Base-by-base conservation (phyloP, 2,888 invertebrate genomes). In the Parnassius glacialis region DNA sequence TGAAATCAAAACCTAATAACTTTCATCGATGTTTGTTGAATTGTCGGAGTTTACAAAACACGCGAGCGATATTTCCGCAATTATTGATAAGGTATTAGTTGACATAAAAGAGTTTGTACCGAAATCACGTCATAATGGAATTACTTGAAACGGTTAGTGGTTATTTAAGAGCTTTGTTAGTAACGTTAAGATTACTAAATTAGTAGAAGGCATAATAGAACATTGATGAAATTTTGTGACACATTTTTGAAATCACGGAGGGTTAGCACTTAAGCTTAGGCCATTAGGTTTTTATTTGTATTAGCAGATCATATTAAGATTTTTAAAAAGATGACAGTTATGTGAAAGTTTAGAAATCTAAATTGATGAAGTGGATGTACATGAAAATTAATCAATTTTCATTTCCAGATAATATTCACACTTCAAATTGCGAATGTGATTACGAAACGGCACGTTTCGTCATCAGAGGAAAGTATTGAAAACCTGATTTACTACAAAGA, bases 401-500 rank as follows among this genome's bases (percentile, higher is more conserved):
- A 12, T 43, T 83, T 81, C 9, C 79, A 89, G 88, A 69, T 85
- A 58, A 52, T 83, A 62, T 68, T 85, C 59, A 66, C 72, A 13
- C 64, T 85, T 2, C 79, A 82, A 48, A 66, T 83, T 47, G 68
- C 79, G 1, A 66, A 67, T 47, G 69, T 72, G 1, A 10, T 74
- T 1, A 66, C 83, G 20, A 83, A 73, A 55, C 74, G 74, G 48
- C 67, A 75, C 54, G 59, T 57, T 0, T 79, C 78, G 3, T 78
- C 84, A 2, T 86, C 85, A 20, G 88, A 83, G 2, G 87, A 88
- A 61, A 88, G 87, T 54, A 84, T 90, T 52, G 90, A 90, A 54
- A 89, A 90, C 52, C 76, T 91, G 1, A 67, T 91, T 0, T 90
- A 88, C 65, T 90, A 80, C 67, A 83, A 85, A 68, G 90, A 89